These are phyloP conservation scores for Scopus umbretta DNA, from an alignment of 2,113 vertebrate species.

Conservation along the genomic window DNA sequence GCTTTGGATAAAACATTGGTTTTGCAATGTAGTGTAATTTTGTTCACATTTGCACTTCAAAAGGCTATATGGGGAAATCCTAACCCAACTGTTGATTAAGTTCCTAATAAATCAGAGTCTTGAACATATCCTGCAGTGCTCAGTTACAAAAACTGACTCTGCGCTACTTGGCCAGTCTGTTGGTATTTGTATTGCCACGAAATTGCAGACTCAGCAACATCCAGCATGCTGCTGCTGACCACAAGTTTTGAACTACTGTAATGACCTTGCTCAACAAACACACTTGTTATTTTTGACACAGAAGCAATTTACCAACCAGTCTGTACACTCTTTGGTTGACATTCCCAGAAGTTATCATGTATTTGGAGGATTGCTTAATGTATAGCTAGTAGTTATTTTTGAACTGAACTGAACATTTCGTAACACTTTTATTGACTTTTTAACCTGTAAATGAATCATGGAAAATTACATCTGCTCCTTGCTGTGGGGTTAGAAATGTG, in stretches of 20 bases:
- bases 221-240: background rate
- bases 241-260: background rate
- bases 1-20: background rate
- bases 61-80: constrained; percentile 26
- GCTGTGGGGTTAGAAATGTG: constrained; percentile 4
- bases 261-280: constrained; percentile 31
- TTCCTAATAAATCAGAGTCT: constrained; percentile 7
- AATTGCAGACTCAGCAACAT: background rate
- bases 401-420: constrained; percentile 21
- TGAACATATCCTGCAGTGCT: background rate
- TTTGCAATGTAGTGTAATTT: constrained; percentile 15
- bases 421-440: constrained; percentile 44
- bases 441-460: background rate
- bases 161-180: background rate
- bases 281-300: constrained; percentile 33
- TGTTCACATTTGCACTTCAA: constrained; percentile 46
- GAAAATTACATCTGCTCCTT: constrained; percentile 54
- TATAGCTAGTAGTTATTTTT: constrained; percentile 55
- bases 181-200: background rate
- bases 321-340: constrained; percentile 26
- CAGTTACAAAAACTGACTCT: background rate
- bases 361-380: constrained; percentile 45
- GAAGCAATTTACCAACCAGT: constrained; percentile 24
- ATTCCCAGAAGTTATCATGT: constrained; percentile 51
- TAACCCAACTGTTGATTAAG: background rate